Evolutionary conservation across 2,888 invertebrate species (phyloP), one percentile per base, ranked within the genome.

Genomic region (Erebia epiphron): DNA sequence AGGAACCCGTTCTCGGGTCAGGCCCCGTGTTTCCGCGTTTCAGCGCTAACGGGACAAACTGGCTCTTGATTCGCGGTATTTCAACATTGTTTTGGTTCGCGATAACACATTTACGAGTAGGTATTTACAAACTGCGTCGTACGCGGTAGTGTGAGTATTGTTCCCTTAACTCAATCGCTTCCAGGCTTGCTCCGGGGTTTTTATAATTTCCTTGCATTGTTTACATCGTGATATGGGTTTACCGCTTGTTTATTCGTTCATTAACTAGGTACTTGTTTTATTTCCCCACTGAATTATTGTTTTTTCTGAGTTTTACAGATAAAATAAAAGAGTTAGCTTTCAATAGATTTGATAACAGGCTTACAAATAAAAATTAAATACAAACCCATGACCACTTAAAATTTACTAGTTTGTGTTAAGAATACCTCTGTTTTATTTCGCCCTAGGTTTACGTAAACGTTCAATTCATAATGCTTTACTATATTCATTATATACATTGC

Each of bases 11-110:
- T 85, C 77, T 75, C 76, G 75, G 82, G 82, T 82, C 79, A 83
- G 86, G 83, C 82, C 80, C 77, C 76, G 71, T 86, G 85, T 85
- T 89, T 86, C 84, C 84, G 81, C 79, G 81, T 82, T 91, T 90
- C 91, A 89, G 87, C 56, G 74, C 78, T 89, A 92, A 92, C 92
- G 89, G 92, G 89, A 91, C 75, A 89, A 89, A 92, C 92, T 77
- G 75, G 92, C 91, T 90, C 82, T 81, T 76, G 77, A 80, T 82
- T 83, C 85, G 83, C 82, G 80, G 82, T 86, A 86, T 86, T 73
- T 78, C 64, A 9, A 76, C 75, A 76, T 75, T 76, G 72, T 77
- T 79, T 81, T 78, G 77, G 78, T 79, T 72, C 69, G 71, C 74
- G 75, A 79, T 75, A 76, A 73, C 72, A 75, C 77, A 78, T 86